Conservation (phyloP, 2,888 invertebrate genomes). For the Amphiduros pacificus region DNA sequence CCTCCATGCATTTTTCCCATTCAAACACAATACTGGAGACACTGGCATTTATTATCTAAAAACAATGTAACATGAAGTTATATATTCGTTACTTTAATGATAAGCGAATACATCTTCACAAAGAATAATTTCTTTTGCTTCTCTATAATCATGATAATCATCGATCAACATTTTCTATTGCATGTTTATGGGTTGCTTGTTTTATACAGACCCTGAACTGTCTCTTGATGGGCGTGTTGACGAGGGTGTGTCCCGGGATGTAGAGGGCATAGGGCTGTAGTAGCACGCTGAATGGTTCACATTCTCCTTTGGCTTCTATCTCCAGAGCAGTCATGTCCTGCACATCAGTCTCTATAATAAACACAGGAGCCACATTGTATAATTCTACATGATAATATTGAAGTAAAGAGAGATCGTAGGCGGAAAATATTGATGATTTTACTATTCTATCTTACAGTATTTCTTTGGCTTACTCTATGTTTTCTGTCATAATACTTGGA, state of each 20-base stretch:
- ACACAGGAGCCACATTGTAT: conserved; percentile 18
- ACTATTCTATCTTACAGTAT: too few relatives aligned
- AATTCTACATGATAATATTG: too few relatives aligned
- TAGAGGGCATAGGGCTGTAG: conserved; percentile 56
- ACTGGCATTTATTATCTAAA: conserved; percentile 57
- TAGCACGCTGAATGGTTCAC: conserved; percentile 51
- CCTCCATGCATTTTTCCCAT: conserved; percentile 47
- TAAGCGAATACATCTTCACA: background rate
- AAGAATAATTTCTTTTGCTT: background rate
- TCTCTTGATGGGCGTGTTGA: conserved; percentile 50
- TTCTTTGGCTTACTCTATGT: too few relatives aligned
- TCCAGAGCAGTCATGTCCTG: conserved; percentile 50
- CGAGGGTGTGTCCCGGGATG: conserved; percentile 47
- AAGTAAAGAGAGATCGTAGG: too few relatives aligned
- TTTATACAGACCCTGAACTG: conserved; percentile 43
- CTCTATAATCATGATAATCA: background rate
- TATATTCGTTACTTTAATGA: too few relatives aligned
- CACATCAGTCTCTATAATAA: too few relatives aligned
- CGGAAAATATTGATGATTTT: background rate
- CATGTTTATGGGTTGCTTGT: background rate
- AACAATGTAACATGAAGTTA: background rate
- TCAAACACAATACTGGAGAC: conserved; percentile 52
- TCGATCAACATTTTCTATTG: background rate
- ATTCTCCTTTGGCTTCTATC: conserved; percentile 54
- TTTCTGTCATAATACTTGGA: too few relatives aligned